A percentile compares a stretch with the other conserved stretches of the same genome.
phyloP scores from a whole-genome alignment of 1,140 invertebrate species.

The Drosophila tsacasi region DNA sequence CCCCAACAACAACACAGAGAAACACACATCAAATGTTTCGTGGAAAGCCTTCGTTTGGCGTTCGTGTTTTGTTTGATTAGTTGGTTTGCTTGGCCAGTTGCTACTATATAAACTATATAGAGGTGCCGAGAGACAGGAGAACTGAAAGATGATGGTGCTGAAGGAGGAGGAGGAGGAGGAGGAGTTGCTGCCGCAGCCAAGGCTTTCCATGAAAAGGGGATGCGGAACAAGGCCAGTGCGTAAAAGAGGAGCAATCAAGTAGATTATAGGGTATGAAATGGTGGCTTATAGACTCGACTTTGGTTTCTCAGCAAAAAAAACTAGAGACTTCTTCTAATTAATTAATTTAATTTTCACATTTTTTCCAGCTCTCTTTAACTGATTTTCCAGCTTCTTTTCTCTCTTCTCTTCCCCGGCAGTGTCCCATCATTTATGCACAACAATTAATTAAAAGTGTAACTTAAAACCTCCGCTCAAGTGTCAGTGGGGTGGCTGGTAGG shows the following conservation, averaged over 20 bases:
- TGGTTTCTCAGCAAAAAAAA: too few relatives aligned
- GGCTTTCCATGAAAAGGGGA: slow-evolving; percentile 21
- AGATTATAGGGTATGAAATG: slow-evolving; percentile 7
- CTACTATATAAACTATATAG: slow-evolving; percentile 16
- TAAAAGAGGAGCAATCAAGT: slow-evolving; percentile 3
- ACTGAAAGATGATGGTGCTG: slow-evolving; percentile 13
- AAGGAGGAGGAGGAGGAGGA: slow-evolving; percentile 1
- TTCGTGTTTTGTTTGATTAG: slow-evolving; percentile 45
- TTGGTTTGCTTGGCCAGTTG: slow-evolving; percentile 30
- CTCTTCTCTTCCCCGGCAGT: slow-evolving; percentile 8
- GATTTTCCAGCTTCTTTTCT: slow-evolving; percentile 9
- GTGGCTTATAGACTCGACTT: neutral
- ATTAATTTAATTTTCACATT: slow-evolving; percentile 13
- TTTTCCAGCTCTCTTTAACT: neutral
- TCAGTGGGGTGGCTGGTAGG: slow-evolving; percentile 22
- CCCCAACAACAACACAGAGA: slow-evolving; percentile 33
- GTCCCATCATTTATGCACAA: slow-evolving; percentile 44
- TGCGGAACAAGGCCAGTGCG: slow-evolving; percentile 16
- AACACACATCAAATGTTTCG: slow-evolving; percentile 57
- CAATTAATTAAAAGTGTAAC: slow-evolving; percentile 62
- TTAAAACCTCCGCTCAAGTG: slow-evolving; percentile 50
- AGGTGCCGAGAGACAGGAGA: slow-evolving; percentile 38
- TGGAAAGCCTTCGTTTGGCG: slow-evolving; percentile 68
- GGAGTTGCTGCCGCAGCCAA: slow-evolving; percentile 3
- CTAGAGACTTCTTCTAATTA: neutral